Evolutionary conservation across 2,113 vertebrate species (phyloP).

Genomic region (Sciurus niger): DNA sequence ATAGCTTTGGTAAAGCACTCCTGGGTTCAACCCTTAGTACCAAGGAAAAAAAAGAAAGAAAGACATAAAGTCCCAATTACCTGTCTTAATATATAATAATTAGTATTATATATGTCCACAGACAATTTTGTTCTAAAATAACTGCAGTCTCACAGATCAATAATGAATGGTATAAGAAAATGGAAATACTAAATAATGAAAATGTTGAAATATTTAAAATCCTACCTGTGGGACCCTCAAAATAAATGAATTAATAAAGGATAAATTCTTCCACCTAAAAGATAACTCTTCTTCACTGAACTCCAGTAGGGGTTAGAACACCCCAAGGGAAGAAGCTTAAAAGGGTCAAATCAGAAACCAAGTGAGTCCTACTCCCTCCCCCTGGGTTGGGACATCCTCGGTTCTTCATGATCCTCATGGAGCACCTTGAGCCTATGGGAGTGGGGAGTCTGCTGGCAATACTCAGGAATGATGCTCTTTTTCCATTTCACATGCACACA

Average conservation of each 20-base stretch:
- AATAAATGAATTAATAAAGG: neutral
- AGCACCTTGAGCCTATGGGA: neutral
- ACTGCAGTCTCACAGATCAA: neutral
- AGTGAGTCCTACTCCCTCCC: fast-evolving
- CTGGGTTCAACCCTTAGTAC: no score
- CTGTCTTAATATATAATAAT: neutral
- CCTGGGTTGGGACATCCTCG: neutral
- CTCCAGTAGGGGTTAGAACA: neutral
- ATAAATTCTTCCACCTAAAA: neutral
- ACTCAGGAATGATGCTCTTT: neutral
- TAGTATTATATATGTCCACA: neutral
- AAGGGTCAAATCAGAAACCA: neutral
- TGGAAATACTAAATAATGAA: neutral
- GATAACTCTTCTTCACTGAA: neutral
- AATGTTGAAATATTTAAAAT: neutral
- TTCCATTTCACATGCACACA: neutral
- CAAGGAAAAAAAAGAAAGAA: no score
- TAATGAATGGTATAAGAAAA: neutral
- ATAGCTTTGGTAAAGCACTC: no score
- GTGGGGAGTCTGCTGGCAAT: neutral
- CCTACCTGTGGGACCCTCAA: neutral
- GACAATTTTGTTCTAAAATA: constrained; percentile 25
- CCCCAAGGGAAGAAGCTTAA: neutral
- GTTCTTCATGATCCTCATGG: neutral
- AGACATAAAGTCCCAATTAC: neutral